Conservation (phyloP, 92 coral and sea anemone species). For the Bergia sp. region DNA sequence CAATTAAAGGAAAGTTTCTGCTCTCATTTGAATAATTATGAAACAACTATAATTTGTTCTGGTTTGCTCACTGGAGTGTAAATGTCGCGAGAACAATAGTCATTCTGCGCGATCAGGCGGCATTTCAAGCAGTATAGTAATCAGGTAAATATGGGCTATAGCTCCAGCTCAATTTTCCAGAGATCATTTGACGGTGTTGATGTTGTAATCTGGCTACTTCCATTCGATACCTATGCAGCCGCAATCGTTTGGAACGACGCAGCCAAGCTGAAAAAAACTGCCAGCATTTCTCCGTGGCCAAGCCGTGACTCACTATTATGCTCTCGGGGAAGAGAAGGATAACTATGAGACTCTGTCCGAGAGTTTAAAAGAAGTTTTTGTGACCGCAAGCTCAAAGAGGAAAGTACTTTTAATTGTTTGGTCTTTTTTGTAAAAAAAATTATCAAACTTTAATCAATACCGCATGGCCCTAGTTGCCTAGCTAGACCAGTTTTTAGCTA, state of each 20-base stretch:
- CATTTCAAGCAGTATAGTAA: too few relatives aligned
- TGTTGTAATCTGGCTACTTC: constrained; percentile 22
- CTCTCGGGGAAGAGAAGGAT: not conserved
- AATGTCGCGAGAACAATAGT: too few relatives aligned
- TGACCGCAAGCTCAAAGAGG: not conserved
- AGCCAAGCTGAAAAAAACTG: constrained; percentile 7
- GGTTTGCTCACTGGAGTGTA: too few relatives aligned
- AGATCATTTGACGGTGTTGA: constrained; percentile 17
- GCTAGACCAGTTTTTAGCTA: too few relatives aligned
- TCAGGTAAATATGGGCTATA: too few relatives aligned
- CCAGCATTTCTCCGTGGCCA: constrained; percentile 34
- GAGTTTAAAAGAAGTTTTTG: not conserved
- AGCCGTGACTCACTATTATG: constrained; percentile 27
- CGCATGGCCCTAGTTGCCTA: too few relatives aligned
- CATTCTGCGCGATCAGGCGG: too few relatives aligned
- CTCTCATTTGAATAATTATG: too few relatives aligned
- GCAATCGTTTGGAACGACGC: constrained; percentile 3
- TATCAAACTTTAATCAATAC: too few relatives aligned
- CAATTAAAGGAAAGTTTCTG: too few relatives aligned
- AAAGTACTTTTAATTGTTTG: too few relatives aligned
- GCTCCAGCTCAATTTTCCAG: constrained; percentile 36
- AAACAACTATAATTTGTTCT: too few relatives aligned
- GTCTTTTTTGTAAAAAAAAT: not conserved
- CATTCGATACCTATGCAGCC: not conserved
- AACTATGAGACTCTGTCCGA: not conserved